Evolutionary conservation across 2,888 invertebrate species (phyloP), one percentile per base, ranked within the genome.

Genomic region (Octodonta nipae): DNA sequence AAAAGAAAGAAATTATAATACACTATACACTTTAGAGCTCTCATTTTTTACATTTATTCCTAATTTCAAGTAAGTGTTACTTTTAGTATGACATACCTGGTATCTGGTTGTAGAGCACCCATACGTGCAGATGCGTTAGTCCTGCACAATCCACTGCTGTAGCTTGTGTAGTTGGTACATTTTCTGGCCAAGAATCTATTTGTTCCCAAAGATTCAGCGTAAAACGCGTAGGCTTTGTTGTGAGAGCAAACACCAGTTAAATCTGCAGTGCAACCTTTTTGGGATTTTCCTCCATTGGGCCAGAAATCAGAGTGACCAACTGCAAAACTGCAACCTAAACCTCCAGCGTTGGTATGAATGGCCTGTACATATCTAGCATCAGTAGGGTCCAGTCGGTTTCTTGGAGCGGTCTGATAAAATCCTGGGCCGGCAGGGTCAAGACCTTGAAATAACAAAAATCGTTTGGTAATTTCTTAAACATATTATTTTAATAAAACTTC

Each of bases 291-390:
- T 3, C 58, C 14, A 46, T 45, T 35, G 54, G 43, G 10, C 60
- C 60, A 32, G 4, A 22, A 22, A 11, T 22, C 22, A 11, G 11
- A n/a, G 22, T 22, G 22, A n/a, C 3, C 22, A 11, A 59, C 44
- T 6, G 53, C 26, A 8, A 26, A 35, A 4, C 27, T 30, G 24
- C 42, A 41, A 7, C 50, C 49, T 2, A 50, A 37, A 5, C 40
- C 15, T 8, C 41, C 36, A 15, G 39, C 45, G 20, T 44, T 46
- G 3, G 59, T 57, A 36, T 60, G 60, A 17, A 60, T 53, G 5
- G 12, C 40, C 28, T 59, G 51, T 2, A 60, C 58, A 33, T 51
- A 51, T 12, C 44, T 33, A 1, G 48, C 60, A 38, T 58, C 59
- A 15, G 46, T 46, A 10, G 43, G 35, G 36, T 60, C 56, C 20